A percentile compares a stretch with the other conserved stretches of the same genome.
Evolutionary conservation across 1,140 invertebrate genomes (phyloP).

Genomic region (Procambarus virginalis): DNA sequence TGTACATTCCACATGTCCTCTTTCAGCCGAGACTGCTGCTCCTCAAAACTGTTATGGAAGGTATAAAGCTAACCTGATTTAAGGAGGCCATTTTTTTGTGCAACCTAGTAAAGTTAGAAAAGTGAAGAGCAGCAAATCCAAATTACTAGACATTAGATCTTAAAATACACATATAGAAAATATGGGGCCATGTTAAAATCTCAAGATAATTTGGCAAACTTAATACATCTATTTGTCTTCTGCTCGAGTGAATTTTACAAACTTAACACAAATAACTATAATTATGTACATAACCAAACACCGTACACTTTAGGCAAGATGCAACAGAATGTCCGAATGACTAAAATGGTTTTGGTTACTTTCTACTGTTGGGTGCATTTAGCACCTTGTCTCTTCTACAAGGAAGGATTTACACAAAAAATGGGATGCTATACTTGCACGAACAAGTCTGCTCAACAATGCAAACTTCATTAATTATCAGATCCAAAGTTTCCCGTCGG

Average conservation of each 20-base stretch:
- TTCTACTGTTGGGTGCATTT: slow-evolving; percentile 29
- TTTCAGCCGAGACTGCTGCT: slow-evolving; percentile 8
- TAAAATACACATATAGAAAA: slow-evolving; percentile 55
- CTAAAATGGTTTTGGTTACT: slow-evolving; percentile 42
- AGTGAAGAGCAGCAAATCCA: slow-evolving; percentile 46
- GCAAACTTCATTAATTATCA: background rate
- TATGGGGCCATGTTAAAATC: slow-evolving; percentile 43
- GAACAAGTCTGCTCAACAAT: background rate
- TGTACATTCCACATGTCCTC: background rate
- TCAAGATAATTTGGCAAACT: slow-evolving; percentile 22
- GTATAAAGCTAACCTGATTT: background rate
- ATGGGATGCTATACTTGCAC: slow-evolving; percentile 16
- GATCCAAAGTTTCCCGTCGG: slow-evolving; percentile 14
- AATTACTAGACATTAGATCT: slow-evolving; percentile 53
- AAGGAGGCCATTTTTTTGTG: slow-evolving; percentile 22
- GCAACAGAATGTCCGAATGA: slow-evolving; percentile 37
- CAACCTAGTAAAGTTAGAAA: slow-evolving; percentile 39
- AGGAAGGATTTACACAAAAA: slow-evolving; percentile 26
- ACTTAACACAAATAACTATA: slow-evolving; percentile 37
- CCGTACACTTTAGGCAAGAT: slow-evolving; percentile 16
- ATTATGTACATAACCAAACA: slow-evolving; percentile 44
- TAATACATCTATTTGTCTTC: slow-evolving; percentile 30
- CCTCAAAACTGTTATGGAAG: slow-evolving; percentile 25
- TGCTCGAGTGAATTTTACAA: slow-evolving; percentile 37
- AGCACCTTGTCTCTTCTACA: slow-evolving; percentile 43